phyloP scores from a whole-genome alignment of 2,113 vertebrate genomes.

The Turnix velox region DNA sequence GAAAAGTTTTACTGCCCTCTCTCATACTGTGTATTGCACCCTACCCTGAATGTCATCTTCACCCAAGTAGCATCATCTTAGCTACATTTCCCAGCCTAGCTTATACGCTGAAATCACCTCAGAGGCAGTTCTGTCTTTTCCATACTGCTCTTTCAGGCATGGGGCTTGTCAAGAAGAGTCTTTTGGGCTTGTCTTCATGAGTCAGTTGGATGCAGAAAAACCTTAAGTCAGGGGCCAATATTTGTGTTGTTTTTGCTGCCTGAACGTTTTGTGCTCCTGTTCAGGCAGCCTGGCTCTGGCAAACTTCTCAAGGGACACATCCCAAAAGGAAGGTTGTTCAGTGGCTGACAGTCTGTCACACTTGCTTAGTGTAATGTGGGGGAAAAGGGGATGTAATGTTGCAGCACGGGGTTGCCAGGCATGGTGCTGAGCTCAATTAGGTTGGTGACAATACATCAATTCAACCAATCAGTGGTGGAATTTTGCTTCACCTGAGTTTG shows the following conservation, averaged over 20 bases:
- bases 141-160: background rate
- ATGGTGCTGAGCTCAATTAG: background rate
- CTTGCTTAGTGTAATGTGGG: background rate
- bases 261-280: background rate
- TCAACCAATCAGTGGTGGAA: fast-evolving
- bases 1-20: background rate
- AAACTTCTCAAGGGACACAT: background rate
- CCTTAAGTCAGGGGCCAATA: background rate
- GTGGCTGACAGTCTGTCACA: background rate
- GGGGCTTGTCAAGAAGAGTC: background rate
- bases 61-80: background rate
- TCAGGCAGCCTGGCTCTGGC: fast-evolving
- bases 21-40: background rate
- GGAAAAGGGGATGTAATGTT: background rate
- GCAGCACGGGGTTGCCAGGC: background rate
- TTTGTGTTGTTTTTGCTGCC: background rate
- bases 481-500: background rate
- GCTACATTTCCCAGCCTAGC: background rate
- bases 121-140: background rate
- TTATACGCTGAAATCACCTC: background rate
- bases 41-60: background rate
- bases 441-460: background rate
- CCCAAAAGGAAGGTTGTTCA: background rate
- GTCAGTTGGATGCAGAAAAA: background rate
- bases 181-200: background rate